Base-by-base conservation (phyloP, 2,888 invertebrate species). In the Megalurothrips usitatus region DNA sequence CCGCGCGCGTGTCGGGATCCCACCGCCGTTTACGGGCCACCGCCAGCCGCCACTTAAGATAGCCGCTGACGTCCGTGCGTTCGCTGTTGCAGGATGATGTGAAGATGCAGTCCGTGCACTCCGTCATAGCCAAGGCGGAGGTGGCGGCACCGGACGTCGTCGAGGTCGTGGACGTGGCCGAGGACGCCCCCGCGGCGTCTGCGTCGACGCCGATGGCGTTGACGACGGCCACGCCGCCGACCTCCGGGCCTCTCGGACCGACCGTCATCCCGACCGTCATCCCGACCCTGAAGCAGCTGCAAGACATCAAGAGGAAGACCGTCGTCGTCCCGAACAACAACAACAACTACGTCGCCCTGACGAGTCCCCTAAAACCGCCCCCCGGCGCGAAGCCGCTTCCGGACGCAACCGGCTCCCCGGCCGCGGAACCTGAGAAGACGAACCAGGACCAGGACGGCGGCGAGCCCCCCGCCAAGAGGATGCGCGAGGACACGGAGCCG, bases 221-320 rank as follows among this genome's bases (percentile, higher is more conserved):
- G 58, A 0, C 58, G 19, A 17, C 58, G 19, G 58, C 58, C 58
- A 58, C 19, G 14, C 58, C 19, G 58, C 34, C 34, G 3, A 19
- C 58, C 58, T 6, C 58, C 11, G 58, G 58, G 14, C 58, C 17
- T 17, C 58, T 58, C 58, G 58, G 58, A 12, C 58, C 58, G 19
- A 58, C 34, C 3, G 34, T 43, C 34, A n/a, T n/a, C n/a, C n/a
- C 68, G 68, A n/a, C 68, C 68, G 68, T 26, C 68, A 75, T 75
- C 68, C 68, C 68, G 23, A 75, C 68, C 68, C 68, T 75, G 23
- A 75, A 75, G 68, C 68, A 75, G 68, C 68, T 75, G 68, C 68
- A 75, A 26, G 68, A 75, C 68, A 23, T 26, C 68, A n/a, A 75
- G 23, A 75, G 12, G 23, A 75, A 75, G 68, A 26, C 68, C 34